A percentile compares a stretch with the other conserved stretches of the same genome.
phyloP scores from a whole-genome alignment of 2,888 invertebrate species.

The Odontocerum albicorne region DNA sequence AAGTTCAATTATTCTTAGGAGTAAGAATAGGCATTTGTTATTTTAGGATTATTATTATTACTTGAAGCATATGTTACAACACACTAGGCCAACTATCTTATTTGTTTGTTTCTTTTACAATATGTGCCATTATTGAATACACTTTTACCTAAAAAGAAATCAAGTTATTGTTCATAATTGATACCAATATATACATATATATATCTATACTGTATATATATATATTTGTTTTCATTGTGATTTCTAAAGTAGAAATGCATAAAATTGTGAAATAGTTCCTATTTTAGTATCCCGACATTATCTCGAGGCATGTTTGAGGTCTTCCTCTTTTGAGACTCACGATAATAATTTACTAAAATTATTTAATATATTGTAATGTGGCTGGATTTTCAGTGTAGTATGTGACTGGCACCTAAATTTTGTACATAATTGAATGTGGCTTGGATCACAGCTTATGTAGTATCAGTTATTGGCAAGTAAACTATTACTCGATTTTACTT shows the following conservation, averaged over 20 bases:
- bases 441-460: constrained; percentile 38
- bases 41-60: constrained; percentile 17
- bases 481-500: constrained; percentile 32
- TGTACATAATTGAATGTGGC: constrained; percentile 37
- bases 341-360: constrained; percentile 33
- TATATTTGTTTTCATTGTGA: too few species aligned
- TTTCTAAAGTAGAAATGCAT: constrained; percentile 3
- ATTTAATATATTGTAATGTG: constrained; percentile 35
- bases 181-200: too few species aligned
- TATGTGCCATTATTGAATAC: too few species aligned
- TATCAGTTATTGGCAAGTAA: constrained; percentile 33
- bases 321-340: constrained; percentile 20
- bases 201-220: too few species aligned
- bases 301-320: constrained; percentile 26
- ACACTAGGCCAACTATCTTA: too few species aligned
- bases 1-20: too few species aligned
- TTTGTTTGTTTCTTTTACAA: too few species aligned
- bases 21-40: too few species aligned
- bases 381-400: constrained; percentile 36
- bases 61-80: constrained; percentile 16
- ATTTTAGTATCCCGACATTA: constrained; percentile 9
- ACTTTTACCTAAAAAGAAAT: too few species aligned
- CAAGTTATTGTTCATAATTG: too few species aligned
- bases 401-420: constrained; percentile 36
- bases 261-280: constrained; percentile 17